Evolutionary conservation across 2,797 vertebrate species (phyloP).

Genomic region (Halcyon chelicuti): DNA sequence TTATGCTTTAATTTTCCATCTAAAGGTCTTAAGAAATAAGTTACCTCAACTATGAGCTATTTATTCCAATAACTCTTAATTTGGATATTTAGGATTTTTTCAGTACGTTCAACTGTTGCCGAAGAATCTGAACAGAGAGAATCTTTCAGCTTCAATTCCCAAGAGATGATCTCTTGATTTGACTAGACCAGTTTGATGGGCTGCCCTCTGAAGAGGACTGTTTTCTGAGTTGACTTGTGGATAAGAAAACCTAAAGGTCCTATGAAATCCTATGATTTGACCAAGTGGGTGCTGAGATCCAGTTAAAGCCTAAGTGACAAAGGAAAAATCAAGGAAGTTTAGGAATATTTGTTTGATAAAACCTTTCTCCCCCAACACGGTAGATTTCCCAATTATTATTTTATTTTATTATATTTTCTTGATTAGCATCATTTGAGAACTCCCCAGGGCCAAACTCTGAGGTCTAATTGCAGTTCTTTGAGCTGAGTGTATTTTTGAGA

Average conservation of each 20-base stretch:
- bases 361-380: not conserved
- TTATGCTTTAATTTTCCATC: constrained; percentile 24
- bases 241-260: not conserved
- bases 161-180: not conserved
- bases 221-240: not conserved
- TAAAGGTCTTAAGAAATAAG: constrained; percentile 23
- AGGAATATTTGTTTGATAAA: not conserved
- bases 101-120: not conserved
- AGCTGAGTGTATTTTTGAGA: not conserved
- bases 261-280: not conserved
- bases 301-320: not conserved
- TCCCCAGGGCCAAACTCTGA: not conserved
- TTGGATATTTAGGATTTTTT: constrained; percentile 22
- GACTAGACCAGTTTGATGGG: not conserved
- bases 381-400: not conserved
- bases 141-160: not conserved
- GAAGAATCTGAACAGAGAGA: not conserved
- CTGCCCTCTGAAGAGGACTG: not conserved
- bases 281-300: not conserved
- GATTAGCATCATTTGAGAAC: not conserved
- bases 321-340: not conserved
- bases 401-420: not conserved
- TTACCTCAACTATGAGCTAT: constrained; percentile 6
- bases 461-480: not conserved
- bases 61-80: constrained; percentile 19